Conservation (phyloP, 2,888 invertebrate genomes). For the Dromius quadrimaculatus region DNA sequence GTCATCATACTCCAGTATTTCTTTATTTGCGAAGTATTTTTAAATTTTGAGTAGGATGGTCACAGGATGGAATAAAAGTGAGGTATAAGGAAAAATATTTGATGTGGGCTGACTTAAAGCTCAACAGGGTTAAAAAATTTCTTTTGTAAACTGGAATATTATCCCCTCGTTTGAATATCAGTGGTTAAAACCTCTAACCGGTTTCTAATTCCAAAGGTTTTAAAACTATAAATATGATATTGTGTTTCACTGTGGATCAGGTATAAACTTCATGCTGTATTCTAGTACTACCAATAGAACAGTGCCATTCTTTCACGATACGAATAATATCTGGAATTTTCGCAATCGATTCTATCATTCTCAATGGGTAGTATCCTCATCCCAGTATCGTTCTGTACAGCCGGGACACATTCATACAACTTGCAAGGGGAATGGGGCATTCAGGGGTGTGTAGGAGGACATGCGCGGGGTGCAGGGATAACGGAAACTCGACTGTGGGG, state of each 20-base stretch:
- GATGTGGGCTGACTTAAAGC: too few relatives aligned
- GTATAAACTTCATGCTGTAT: too few relatives aligned
- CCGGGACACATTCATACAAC: background rate
- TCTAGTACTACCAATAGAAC: too few relatives aligned
- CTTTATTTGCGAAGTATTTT: too few relatives aligned
- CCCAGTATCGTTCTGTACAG: background rate
- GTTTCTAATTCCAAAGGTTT: background rate
- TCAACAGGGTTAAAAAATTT: too few relatives aligned
- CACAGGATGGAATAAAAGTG: too few relatives aligned
- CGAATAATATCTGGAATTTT: background rate
- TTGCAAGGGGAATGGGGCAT: background rate
- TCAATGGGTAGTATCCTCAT: background rate
- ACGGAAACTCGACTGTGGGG: background rate
- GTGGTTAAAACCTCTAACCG: background rate
- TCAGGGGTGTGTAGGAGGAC: background rate
- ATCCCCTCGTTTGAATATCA: background rate
- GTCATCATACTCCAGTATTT: background rate
- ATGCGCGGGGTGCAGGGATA: constrained; percentile 28
- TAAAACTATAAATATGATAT: background rate
- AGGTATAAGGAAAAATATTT: too few relatives aligned
- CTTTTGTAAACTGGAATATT: background rate
- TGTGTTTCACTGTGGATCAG: background rate
- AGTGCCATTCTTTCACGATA: too few relatives aligned
- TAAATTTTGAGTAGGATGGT: too few relatives aligned
- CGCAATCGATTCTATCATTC: background rate